These are phyloP conservation scores for Corydoras maculifer DNA, from an alignment of 2,113 vertebrate species.

Conservation along the genomic window DNA sequence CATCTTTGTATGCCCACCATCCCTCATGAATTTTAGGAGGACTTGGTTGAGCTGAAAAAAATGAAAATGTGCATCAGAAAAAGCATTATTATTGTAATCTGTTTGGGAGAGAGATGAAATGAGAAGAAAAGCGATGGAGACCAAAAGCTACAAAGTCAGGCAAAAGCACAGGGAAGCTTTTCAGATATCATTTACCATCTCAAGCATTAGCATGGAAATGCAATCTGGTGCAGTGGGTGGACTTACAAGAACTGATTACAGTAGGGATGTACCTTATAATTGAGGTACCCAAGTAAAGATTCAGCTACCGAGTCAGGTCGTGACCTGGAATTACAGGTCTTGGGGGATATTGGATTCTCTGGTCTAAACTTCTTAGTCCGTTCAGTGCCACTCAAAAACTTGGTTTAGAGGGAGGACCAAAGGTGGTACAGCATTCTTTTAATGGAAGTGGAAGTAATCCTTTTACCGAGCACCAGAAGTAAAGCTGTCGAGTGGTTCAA, in stretches of 20 bases:
- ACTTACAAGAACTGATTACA: conserved; percentile 53
- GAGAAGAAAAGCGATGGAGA: conserved; percentile 3
- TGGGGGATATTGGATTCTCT: conserved; percentile 55
- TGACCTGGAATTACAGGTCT: conserved; percentile 49
- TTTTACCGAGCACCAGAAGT: conserved; percentile 24
- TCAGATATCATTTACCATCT: conserved; percentile 25
- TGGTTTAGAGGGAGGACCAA: conserved; percentile 47
- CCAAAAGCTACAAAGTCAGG: background rate
- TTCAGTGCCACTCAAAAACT: conserved; percentile 34
- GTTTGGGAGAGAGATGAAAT: conserved; percentile 6
- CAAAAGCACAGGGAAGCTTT: background rate
- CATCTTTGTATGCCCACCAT: conserved; percentile 99
- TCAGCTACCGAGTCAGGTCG: conserved; percentile 48
- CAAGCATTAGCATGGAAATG: conserved; percentile 51
- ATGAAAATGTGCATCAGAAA: conserved; percentile 38
- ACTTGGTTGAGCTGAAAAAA: conserved; percentile 85
- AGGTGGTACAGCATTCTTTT: conserved; percentile 49
- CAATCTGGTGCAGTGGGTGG: conserved; percentile 44
- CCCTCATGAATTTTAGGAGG: conserved; percentile 96
- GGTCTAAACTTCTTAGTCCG: conserved; percentile 45
- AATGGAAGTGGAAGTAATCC: conserved; percentile 52
- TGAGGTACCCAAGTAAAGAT: conserved; percentile 56
- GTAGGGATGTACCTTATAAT: conserved; percentile 56
- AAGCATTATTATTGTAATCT: conserved; percentile 27
- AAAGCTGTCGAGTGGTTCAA: conserved; percentile 46